Evolutionary conservation across 2,113 vertebrate genomes (phyloP).

Genomic region (Syrmaticus mikado): DNA sequence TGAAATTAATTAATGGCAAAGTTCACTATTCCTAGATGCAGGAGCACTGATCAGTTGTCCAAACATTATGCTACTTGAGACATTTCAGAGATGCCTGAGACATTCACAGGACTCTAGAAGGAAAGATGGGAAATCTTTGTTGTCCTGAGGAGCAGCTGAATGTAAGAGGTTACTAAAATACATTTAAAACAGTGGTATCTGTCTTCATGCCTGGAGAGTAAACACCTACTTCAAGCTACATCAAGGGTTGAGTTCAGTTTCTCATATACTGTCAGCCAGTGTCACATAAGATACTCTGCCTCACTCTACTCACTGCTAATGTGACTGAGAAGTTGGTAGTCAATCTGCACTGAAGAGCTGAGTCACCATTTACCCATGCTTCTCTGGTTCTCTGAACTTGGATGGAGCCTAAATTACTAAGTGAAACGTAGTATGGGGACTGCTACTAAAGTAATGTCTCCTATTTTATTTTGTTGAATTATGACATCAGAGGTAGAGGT

Average conservation of each 20-base stretch:
- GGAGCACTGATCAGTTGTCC: neutral
- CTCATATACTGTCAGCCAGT: neutral
- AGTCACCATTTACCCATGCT: neutral
- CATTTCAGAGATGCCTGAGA: neutral
- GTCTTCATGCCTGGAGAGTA: neutral
- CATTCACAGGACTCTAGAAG: neutral
- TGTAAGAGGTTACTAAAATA: neutral
- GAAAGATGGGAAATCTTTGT: neutral
- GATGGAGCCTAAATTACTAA: neutral
- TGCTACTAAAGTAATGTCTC: no score
- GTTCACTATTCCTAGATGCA: neutral
- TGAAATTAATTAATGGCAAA: neutral
- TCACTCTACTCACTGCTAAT: neutral
- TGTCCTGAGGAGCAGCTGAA: neutral
- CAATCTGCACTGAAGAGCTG: neutral
- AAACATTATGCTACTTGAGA: neutral
- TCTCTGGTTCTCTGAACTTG: neutral
- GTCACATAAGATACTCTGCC: neutral
- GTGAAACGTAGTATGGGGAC: neutral
- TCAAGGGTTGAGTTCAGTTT: neutral
- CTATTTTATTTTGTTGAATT: no score
- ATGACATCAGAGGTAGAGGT: no score
- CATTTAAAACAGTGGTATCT: neutral
- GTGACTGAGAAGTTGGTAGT: rapidly evolving
- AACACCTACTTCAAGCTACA: neutral